Evolutionary conservation across 2,113 vertebrate species (phyloP), one percentile per base, ranked within the genome.

Genomic region (Esox niger): DNA sequence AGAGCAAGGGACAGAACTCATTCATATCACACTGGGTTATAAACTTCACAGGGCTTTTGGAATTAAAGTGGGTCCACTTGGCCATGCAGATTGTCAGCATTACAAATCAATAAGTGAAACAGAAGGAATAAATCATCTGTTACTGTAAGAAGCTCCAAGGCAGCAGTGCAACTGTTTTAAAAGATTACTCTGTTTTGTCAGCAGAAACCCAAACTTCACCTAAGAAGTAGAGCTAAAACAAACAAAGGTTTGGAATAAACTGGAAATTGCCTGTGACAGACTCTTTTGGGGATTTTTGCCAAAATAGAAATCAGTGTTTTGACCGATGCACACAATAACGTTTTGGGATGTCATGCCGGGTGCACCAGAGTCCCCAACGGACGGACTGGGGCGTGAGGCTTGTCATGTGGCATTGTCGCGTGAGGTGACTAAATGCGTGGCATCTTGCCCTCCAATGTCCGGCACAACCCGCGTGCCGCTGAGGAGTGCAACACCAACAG

Each of bases 1-100:
- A n/a, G 38, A 13, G 62, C 62, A 64, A 27, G 27, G 35, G 35
- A 43, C 62, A 64, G 43, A 38, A 57, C 66, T 60, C 21, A 76
- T 76, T 63, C 66, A 21, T 78, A n/a, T n/a, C 62, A 70, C 70
- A 63, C 59, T 52, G 43, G 32, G 29, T 38, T 67, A 47, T 55
- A 66, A 70, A 70, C 71, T 66, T 78, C 62, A 63, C 71, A 62
- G 52, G 62, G 35, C 68, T 57, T 23, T 55, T 64, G 46, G 62
- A 63, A 73, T 77, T 74, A 70, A 73, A 78, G 35, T 29, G 31
- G 49, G 62, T 62, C n/a, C 61, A 57, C 57, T 27, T 26, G n/a
- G 10, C 67, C 25, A 35, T 43, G 26, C 25, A 58, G 49, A 70
- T 32, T 78, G 62, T 58, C 27, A 43, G 55, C 55, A 43, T 43